phyloP scores from a whole-genome alignment of 2,888 invertebrate species.

The Ormyrus nitidulus region DNA sequence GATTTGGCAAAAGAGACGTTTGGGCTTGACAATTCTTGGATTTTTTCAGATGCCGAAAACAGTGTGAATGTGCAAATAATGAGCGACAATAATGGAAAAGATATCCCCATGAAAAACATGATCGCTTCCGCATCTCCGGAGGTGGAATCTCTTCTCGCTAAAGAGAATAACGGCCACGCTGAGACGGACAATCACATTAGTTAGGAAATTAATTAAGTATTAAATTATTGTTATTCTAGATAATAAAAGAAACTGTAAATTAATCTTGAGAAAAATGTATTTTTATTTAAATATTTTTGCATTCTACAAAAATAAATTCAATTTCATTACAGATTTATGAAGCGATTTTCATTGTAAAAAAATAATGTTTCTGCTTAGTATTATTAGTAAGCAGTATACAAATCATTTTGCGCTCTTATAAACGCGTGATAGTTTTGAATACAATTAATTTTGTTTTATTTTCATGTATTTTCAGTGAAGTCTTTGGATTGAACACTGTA shows the following conservation, averaged over 20 bases:
- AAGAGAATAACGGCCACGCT: constrained; percentile 7
- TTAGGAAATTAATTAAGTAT: constrained; percentile 3
- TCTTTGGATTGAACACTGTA: too few species aligned
- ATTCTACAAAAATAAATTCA: constrained; percentile 32
- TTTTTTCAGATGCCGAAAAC: constrained; percentile 36
- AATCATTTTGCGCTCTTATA: too few species aligned
- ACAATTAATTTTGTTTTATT: too few species aligned
- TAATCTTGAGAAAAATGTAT: constrained; percentile 8
- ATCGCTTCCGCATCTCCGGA: constrained; percentile 10
- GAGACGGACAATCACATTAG: constrained; percentile 17
- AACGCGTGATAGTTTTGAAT: too few species aligned
- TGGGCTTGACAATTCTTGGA: neutral
- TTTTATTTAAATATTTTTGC: constrained; percentile 38
- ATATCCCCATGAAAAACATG: constrained; percentile 41
- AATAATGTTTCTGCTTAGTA: too few species aligned
- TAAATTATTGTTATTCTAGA: constrained; percentile 18
- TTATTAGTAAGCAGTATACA: too few species aligned
- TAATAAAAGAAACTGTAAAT: constrained; percentile 2
- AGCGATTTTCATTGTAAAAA: constrained; percentile 28
- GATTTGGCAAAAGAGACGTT: too few species aligned
- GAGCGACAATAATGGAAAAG: constrained; percentile 17
- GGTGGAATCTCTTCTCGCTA: constrained; percentile 46
- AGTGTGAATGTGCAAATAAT: constrained; percentile 20
- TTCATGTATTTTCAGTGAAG: too few species aligned
- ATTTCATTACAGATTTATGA: constrained; percentile 20